phyloP scores from a whole-genome alignment of 1,140 invertebrate genomes.

The Tetragonula clypearis region DNA sequence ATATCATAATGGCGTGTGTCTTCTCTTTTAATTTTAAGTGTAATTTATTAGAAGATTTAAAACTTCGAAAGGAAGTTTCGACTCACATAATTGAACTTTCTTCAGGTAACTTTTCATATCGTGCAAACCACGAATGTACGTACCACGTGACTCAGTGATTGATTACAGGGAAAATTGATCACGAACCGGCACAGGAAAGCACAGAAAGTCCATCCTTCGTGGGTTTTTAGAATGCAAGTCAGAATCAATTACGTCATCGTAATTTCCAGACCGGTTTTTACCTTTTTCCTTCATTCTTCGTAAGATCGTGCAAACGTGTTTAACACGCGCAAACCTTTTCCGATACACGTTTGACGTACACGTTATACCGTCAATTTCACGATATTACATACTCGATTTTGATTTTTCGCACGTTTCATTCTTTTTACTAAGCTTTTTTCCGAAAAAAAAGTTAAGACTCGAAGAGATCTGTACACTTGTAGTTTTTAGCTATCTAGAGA shows the following conservation, averaged over 20 bases:
- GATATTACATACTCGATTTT: not conserved
- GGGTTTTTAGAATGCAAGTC: constrained; percentile 18
- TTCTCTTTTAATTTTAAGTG: too few species aligned
- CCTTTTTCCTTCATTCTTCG: constrained; percentile 36
- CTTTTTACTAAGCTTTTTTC: not conserved
- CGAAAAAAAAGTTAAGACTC: not conserved
- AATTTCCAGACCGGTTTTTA: constrained; percentile 49
- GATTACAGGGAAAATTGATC: not conserved
- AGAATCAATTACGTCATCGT: constrained; percentile 35
- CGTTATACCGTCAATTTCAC: not conserved
- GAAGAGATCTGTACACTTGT: not conserved
- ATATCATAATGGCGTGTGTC: too few species aligned
- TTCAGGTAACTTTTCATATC: too few species aligned
- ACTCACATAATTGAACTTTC: too few species aligned
- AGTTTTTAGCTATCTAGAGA: not conserved
- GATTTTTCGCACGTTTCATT: not conserved
- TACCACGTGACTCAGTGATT: not conserved
- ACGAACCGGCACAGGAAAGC: not conserved
- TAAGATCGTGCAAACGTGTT: not conserved
- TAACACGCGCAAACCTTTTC: not conserved
- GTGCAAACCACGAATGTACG: too few species aligned
- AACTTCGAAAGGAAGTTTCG: too few species aligned
- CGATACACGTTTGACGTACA: not conserved
- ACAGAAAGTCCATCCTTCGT: not conserved
- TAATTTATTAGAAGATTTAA: too few species aligned